phyloP scores from a whole-genome alignment of 2,888 invertebrate genomes.

The Temnothorax unifasciatus region DNA sequence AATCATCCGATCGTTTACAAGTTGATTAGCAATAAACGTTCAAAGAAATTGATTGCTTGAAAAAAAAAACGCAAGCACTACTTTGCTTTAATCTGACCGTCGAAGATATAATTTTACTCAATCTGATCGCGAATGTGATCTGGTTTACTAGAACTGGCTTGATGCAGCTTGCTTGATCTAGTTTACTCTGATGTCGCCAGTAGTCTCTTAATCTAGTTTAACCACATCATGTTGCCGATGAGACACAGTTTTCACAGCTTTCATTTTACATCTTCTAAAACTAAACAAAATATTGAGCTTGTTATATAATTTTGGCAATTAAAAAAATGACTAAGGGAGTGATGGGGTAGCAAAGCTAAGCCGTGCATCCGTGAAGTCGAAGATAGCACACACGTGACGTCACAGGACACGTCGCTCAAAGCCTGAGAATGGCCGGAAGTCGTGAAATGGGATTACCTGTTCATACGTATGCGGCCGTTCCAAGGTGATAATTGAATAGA shows the following conservation, averaged over 20 bases:
- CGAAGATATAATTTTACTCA: not conserved
- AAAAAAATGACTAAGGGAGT: slow-evolving; percentile 69
- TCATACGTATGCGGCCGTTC: slow-evolving; percentile 79
- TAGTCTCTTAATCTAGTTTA: not conserved
- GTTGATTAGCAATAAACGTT: slow-evolving; percentile 30
- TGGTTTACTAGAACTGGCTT: not conserved
- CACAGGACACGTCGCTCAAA: slow-evolving; percentile 86
- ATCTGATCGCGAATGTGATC: not conserved
- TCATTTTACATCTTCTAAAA: not conserved
- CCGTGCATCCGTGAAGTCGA: slow-evolving; percentile 80
- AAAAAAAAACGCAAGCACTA: not conserved
- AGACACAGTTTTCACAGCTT: not conserved
- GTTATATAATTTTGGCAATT: slow-evolving; percentile 77
- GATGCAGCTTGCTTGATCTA: not conserved
- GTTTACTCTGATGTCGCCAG: not conserved
- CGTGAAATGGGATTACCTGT: slow-evolving; percentile 85
- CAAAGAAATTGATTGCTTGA: not conserved
- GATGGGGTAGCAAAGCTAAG: slow-evolving; percentile 51
- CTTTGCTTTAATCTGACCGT: not conserved
- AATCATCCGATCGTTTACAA: slow-evolving; percentile 65
- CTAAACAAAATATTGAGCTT: not conserved
- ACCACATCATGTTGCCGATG: slow-evolving; percentile 2
- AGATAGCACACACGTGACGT: slow-evolving; percentile 78
- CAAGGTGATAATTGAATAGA: slow-evolving; percentile 86
- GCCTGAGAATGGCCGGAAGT: slow-evolving; percentile 85